Evolutionary conservation across 2,888 invertebrate species (phyloP), one percentile per base, ranked within the genome.

Genomic region (Eulithis testata): DNA sequence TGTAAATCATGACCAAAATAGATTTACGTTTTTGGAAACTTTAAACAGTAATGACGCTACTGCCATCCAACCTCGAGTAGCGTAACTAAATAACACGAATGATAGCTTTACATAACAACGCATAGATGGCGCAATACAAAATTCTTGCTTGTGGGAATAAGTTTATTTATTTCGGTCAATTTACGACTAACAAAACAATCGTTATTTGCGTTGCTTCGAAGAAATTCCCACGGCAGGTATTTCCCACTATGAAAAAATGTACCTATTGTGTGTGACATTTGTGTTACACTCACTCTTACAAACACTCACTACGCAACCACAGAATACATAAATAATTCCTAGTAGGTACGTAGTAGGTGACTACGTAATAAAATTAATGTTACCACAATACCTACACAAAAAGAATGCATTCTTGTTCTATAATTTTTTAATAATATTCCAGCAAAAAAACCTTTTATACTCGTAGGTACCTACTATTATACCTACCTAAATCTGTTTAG

Each of bases 41-140:
- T 55, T 51, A 58, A 47, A 66, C 47, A 36, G 31, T 53, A 43
- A 3, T 7, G n/a, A 11, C n/a, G 2, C 14, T 59, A 77, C 51
- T 73, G 81, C 77, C 85, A 85, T 78, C 87, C 84, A 72, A 9
- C 65, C 63, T 37, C 66, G 21, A 73, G 56, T 72, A 73, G 75
- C 55, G 9, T 14, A 69, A 79, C 72, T 67, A 63, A 54, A 45
- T 66, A 65, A 68, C 71, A 69, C 65, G 63, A 68, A 73, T 73
- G 66, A 58, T 65, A 71, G 69, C 63, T 70, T 78, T 81, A 75
- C 70, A 66, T 66, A 77, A 78, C 31, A 2, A 37, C 9, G 27
- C 67, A 71, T 72, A 87, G 87, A 84, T 87, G 87, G 76, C 88
- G 83, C 75, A 83, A 85, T 66, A 63, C 6, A 63, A 72, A 69